Evolutionary conservation across 2,888 invertebrate species (phyloP), one percentile per base, ranked within the genome.

Genomic region (Octonoba sinensis): DNA sequence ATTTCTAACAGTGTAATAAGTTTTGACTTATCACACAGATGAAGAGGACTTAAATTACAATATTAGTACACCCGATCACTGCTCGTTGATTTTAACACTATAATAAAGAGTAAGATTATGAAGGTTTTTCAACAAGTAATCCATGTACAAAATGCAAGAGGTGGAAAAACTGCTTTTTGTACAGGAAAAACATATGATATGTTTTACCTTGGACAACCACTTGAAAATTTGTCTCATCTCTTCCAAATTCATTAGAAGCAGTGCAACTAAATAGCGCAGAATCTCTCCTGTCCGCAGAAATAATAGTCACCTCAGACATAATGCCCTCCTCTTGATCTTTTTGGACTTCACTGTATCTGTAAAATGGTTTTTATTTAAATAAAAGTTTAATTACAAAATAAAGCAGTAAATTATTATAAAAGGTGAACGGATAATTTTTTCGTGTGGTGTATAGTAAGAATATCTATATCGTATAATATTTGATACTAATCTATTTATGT

Each of bases 241-340:
- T 84, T 8, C 88, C 89, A 84, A 87, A 88, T 69, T 86, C 86
- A 82, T 89, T 89, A 65, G 87, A 86, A n/a, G 88, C 88, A 16
- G 85, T 86, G 79, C 89, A 88, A 18, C 87, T 87, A 83, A 88
- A 89, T 70, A 87, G 85, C 0, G 88, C 88, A 0, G 88, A 87
- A 84, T 89, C 88, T 44, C 85, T 85, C 54, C 88, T 81, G 12
- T 79, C 84, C 3, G 87, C 86, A 0, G 87, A 87, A 12, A 83
- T 84, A 4, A 89, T 83, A 13, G 86, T 85, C 56, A 89, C 84
- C 46, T 86, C 86, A 20, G 83, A 84, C n/a, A 64, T 69, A 8
- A 75, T 59, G 0, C 83, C 78, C 3, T 88, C 88, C n/a, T 87
- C 84, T 49, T 86, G 85, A 11, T 88, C 88, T 12, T 86, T 85